Conservation (phyloP, 1,140 invertebrate species). For the Lepidurus couesii region DNA sequence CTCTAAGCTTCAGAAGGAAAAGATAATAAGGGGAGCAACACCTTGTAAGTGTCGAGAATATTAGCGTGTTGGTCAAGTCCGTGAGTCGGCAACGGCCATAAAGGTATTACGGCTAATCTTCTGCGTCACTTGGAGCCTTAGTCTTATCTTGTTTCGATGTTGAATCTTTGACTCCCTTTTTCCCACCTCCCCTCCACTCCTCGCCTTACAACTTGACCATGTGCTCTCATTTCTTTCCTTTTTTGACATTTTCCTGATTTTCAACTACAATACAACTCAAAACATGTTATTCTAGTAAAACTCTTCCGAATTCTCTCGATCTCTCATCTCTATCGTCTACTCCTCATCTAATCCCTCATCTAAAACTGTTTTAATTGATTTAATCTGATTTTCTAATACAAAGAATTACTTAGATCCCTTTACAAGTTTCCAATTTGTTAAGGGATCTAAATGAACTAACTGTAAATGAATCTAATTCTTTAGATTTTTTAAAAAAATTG, state of each 20-base stretch:
- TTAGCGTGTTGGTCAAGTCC: constrained; percentile 17
- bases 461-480: no score
- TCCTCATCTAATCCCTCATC: no score
- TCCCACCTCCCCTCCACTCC: not conserved
- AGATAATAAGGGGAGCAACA: not conserved
- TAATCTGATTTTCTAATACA: no score
- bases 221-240: not conserved
- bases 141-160: constrained; percentile 22
- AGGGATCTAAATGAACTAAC: no score
- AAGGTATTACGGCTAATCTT: constrained; percentile 11
- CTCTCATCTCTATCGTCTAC: no score
- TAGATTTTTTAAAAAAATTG: no score
- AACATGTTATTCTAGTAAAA: not conserved
- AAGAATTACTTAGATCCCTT: no score
- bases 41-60: constrained; percentile 15
- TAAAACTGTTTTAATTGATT: no score
- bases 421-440: no score
- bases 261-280: not conserved
- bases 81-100: constrained; percentile 3
- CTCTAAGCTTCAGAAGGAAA: no score
- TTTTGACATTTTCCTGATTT: not conserved
- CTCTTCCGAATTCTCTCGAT: no score
- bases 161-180: not conserved
- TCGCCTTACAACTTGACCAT: not conserved
- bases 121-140: constrained; percentile 11